Conservation (phyloP, 2,113 vertebrate species). For the Phaethon lepturus region DNA sequence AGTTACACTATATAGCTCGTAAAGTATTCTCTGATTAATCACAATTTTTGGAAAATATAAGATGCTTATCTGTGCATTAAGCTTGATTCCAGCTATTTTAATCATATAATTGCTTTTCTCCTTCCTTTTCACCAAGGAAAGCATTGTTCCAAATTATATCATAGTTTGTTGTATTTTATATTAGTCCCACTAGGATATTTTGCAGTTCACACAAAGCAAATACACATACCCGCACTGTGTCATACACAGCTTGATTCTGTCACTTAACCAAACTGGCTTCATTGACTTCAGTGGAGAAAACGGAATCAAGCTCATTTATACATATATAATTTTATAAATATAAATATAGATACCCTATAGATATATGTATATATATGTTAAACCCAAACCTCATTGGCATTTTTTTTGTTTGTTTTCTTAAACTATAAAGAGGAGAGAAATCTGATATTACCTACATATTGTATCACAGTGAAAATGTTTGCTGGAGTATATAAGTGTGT, state of each 20-base stretch:
- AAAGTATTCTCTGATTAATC: not conserved
- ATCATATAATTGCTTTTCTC: not conserved
- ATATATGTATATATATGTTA: not conserved
- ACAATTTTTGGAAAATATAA: not conserved
- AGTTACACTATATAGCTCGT: not conserved
- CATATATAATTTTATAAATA: not conserved
- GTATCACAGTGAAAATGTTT: constrained; percentile 15
- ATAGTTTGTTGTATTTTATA: not conserved
- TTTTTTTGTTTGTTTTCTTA: not conserved
- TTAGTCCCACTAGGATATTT: not conserved
- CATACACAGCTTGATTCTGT: not conserved
- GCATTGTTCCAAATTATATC: not conserved
- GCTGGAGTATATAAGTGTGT: constrained; percentile 11
- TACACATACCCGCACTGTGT: not conserved
- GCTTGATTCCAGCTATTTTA: not conserved
- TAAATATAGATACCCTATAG: not conserved
- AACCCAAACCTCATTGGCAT: not conserved
- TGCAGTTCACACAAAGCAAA: not conserved
- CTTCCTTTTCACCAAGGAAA: not conserved
- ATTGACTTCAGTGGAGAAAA: not conserved
- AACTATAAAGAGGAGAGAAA: not conserved
- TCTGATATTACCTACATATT: not conserved
- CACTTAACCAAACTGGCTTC: not conserved
- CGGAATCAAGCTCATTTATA: not conserved
- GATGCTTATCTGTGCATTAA: not conserved